phyloP scores from a whole-genome alignment of 2,888 invertebrate species.

The Hypsopygia costalis region DNA sequence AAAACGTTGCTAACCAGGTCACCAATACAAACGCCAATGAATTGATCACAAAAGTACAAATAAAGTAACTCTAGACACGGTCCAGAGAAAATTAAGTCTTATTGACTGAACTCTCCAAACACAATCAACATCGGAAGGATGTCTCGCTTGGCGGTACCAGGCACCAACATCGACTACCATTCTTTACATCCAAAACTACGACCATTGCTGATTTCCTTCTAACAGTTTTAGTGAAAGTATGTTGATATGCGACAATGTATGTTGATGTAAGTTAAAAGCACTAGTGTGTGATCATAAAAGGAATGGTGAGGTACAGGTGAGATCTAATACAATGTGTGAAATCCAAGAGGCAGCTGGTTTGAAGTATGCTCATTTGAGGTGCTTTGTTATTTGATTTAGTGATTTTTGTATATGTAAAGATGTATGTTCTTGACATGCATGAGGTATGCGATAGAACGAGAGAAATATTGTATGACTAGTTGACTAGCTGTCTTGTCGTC shows the following conservation, averaged over 20 bases:
- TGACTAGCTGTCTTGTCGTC: too few species aligned
- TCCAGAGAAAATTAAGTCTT: conserved; percentile 52
- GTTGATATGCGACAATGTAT: conserved; percentile 1
- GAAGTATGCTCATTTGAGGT: neutral
- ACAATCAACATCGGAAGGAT: conserved; percentile 48
- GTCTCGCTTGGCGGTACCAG: conserved; percentile 18
- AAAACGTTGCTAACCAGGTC: conserved; percentile 9
- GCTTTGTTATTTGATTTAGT: too few species aligned
- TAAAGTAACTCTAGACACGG: conserved; percentile 33
- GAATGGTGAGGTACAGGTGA: neutral
- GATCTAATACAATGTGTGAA: conserved; percentile 44
- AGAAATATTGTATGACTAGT: too few species aligned
- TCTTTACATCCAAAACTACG: neutral
- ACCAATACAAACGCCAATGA: conserved; percentile 4
- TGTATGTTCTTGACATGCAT: too few species aligned
- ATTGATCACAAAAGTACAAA: conserved; percentile 29
- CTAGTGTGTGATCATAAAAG: neutral
- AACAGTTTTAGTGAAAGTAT: neutral
- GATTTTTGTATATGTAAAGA: too few species aligned
- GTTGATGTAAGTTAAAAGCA: neutral
- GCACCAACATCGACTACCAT: neutral
- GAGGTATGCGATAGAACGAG: too few species aligned
- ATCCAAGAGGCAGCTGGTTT: conserved; percentile 34
- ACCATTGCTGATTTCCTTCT: conserved; percentile 5
- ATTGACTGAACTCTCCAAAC: conserved; percentile 50